These are phyloP conservation scores for Micrasema minimum DNA, from an alignment of 1,140 invertebrate genomes.

Conservation along the genomic window DNA sequence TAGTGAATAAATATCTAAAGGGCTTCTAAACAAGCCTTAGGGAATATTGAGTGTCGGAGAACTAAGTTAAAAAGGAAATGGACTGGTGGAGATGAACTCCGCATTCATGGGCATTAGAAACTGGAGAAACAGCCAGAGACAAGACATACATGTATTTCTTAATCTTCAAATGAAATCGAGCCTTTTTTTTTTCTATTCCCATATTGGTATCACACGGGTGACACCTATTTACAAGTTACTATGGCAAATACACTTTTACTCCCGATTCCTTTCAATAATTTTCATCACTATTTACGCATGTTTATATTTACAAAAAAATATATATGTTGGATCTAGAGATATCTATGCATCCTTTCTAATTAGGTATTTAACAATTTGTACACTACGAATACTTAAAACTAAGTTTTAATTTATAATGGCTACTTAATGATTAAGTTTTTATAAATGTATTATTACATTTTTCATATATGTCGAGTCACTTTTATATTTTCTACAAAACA, in stretches of 20 bases:
- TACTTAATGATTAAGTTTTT: constrained; percentile 28
- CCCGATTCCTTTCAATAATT: no score
- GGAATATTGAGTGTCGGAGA: background rate
- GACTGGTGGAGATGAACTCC: constrained; percentile 1
- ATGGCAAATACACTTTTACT: constrained; percentile 21
- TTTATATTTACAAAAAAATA: constrained; percentile 18
- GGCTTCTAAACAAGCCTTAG: no score
- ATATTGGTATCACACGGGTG: background rate
- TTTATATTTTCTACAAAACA: constrained; percentile 39
- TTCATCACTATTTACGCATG: constrained; percentile 16
- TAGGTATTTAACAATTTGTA: constrained; percentile 20
- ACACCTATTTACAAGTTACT: constrained; percentile 14
- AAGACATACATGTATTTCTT: background rate
- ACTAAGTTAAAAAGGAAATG: constrained; percentile 8
- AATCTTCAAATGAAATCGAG: background rate
- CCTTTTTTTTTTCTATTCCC: background rate
- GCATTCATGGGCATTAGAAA: background rate
- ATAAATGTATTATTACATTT: constrained; percentile 1
- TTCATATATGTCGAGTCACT: constrained; percentile 36
- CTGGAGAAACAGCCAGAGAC: background rate
- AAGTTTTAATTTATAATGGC: constrained; percentile 33
- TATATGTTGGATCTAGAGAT: background rate
- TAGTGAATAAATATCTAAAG: no score
- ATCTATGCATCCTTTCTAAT: background rate
- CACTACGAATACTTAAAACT: constrained; percentile 22